Base-by-base conservation (phyloP, 92 coral and sea anemone genomes). In the Umimayanthus chanpuru region DNA sequence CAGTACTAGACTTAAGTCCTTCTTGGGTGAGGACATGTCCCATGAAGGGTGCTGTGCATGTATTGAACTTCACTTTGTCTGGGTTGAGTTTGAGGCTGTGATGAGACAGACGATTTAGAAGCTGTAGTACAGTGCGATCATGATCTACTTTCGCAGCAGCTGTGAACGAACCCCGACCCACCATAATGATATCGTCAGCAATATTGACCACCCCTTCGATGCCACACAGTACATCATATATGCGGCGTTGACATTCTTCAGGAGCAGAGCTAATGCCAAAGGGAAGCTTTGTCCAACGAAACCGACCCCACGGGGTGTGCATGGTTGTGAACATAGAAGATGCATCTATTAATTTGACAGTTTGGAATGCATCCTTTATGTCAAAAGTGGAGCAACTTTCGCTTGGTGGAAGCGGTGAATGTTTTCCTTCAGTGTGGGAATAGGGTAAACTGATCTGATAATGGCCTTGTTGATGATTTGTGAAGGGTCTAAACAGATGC, bases 31-130 rank as follows among this genome's bases (percentile, higher is more conserved):
- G 89, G 40, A 84, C 82, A 80, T 89, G 89, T 44, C 88, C 88
- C 92, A 89, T 89, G 41, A 89, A 84, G 77, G 89, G 92, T 38
- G 92, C 92, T 40, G 92, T 85, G 61, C 50, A 68, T 38, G 89
- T 2, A 36, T 89, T 88, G 58, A 88, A 30, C 87, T 68, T 89
- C 77, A 89, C 36, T 16, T 89, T 83, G 81, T 82, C 92, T 21
- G 85, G 93, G 87, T 92, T 93, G 64, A 93, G 96, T 73, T 91
- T 93, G 73, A 89, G 92, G 79, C 91, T 82, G 68, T 93, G 86
- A 89, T 88, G 87, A 49, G 91, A 74, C 77, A 90, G 81, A 40
- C 89, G 82, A 76, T 71, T 53, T 25, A 86, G 80, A 26, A 90
- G 80, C 55, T 85, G 86, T 3, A 88, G 68, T 32, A 88, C 66